These are phyloP conservation scores for Megalonaias nervosa DNA, from an alignment of 1,140 invertebrate species.

Conservation along the genomic window DNA sequence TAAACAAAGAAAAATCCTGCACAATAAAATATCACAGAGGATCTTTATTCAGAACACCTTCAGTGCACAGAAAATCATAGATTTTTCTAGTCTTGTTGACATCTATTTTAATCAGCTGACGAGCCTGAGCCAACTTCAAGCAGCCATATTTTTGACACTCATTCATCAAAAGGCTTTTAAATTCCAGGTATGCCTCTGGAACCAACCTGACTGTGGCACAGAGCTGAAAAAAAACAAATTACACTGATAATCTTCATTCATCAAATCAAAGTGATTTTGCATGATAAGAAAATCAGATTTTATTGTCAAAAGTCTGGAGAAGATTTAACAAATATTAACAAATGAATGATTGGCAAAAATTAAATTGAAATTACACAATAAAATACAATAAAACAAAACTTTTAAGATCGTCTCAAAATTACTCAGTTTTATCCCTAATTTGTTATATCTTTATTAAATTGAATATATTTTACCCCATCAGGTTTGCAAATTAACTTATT, in stretches of 20 bases:
- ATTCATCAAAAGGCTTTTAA: slow-evolving; percentile 81
- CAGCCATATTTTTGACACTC: slow-evolving; percentile 79
- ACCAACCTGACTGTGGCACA: slow-evolving; percentile 83
- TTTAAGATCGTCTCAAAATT: too few species aligned
- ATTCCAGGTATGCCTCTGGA: slow-evolving; percentile 84
- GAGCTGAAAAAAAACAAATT: slow-evolving; percentile 65
- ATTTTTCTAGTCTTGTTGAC: slow-evolving; percentile 94
- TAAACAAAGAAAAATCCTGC: background rate
- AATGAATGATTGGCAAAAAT: too few species aligned
- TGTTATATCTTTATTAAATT: too few species aligned
- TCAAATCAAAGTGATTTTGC: too few species aligned
- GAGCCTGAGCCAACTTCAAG: slow-evolving; percentile 84
- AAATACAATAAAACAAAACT: too few species aligned
- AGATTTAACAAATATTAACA: too few species aligned
- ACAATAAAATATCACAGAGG: background rate
- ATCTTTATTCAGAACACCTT: slow-evolving; percentile 78
- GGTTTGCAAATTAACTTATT: too few species aligned
- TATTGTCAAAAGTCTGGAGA: too few species aligned
- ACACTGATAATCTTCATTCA: background rate
- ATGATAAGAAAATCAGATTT: too few species aligned
- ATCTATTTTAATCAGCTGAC: slow-evolving; percentile 89
- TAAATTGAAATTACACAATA: too few species aligned
- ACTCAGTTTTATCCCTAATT: too few species aligned
- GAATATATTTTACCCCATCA: too few species aligned
- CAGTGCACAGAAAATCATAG: slow-evolving; percentile 84